Conservation (phyloP, 2,888 invertebrate genomes). For the Hyalella azteca region DNA sequence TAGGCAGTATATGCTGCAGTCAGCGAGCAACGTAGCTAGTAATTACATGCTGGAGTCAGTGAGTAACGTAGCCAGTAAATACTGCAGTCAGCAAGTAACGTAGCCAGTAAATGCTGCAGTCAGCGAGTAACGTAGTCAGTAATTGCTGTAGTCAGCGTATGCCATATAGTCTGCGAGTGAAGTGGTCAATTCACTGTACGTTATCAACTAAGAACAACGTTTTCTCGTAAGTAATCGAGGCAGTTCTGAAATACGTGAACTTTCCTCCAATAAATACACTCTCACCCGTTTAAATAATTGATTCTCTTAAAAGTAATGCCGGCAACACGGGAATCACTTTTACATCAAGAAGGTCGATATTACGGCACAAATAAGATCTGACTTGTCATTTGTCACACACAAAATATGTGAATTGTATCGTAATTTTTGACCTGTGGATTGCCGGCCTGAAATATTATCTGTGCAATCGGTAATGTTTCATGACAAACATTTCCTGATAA, state of each 20-base stretch:
- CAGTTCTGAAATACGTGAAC: neutral
- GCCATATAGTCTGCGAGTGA: neutral
- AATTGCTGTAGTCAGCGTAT: neutral
- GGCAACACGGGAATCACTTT: neutral
- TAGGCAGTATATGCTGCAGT: neutral
- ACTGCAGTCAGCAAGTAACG: neutral
- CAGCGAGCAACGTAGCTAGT: neutral
- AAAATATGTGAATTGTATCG: neutral
- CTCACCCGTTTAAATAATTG: neutral
- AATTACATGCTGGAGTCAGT: neutral
- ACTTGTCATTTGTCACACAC: neutral
- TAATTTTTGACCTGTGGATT: neutral
- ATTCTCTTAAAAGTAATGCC: neutral
- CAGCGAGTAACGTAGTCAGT: neutral
- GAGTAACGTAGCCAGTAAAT: too few species aligned
- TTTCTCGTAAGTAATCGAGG: neutral
- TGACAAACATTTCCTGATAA: neutral
- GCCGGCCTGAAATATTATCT: neutral
- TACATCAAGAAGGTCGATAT: neutral
- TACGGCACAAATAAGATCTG: neutral
- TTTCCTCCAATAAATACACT: slow-evolving; percentile 23
- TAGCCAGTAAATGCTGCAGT: neutral
- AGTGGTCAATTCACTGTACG: neutral
- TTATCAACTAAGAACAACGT: neutral
- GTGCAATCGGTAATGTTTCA: neutral